Conservation (phyloP, 2,888 invertebrate genomes). For the Megastigmus dorsalis region DNA sequence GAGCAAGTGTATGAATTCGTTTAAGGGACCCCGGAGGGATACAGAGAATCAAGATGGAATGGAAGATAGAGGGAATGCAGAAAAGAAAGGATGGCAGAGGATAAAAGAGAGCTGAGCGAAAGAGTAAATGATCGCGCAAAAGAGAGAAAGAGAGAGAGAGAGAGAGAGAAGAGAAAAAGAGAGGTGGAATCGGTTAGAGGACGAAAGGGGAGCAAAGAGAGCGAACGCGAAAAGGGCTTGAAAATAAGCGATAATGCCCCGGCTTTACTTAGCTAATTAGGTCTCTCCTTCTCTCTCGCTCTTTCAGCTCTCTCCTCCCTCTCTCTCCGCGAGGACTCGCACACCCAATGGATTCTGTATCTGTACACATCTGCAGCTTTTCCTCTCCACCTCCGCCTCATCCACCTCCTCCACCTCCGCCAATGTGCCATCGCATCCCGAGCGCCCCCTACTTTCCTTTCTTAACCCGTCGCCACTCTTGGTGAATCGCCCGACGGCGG, state of each 20-base stretch:
- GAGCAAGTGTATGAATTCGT: slow-evolving; percentile 5
- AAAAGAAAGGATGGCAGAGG: not conserved
- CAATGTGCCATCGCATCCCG: slow-evolving; percentile 52
- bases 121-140: slow-evolving; percentile 36
- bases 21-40: slow-evolving; percentile 28
- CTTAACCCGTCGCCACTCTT: slow-evolving; percentile 43
- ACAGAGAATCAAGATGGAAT: slow-evolving; percentile 54
- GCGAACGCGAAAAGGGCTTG: slow-evolving; percentile 61
- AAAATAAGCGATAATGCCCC: slow-evolving; percentile 73
- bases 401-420: slow-evolving; percentile 47
- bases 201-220: slow-evolving; percentile 32
- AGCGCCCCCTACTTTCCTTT: slow-evolving; percentile 25
- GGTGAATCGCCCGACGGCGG: slow-evolving; percentile 55
- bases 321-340: slow-evolving; percentile 19
- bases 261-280: slow-evolving; percentile 75
- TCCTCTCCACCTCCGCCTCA: slow-evolving; percentile 52
- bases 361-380: slow-evolving; percentile 32
- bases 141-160: slow-evolving; percentile 7
- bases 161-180: not conserved
- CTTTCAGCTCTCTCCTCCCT: slow-evolving; percentile 42
- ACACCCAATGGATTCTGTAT: slow-evolving; percentile 51
- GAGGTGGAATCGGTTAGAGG: slow-evolving; percentile 13
- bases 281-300: slow-evolving; percentile 48
- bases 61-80: slow-evolving; percentile 52
- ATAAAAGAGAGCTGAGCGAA: slow-evolving; percentile 24